These are phyloP conservation scores for Pogonus chalceus DNA, from an alignment of 1,140 invertebrate genomes.

Conservation along the genomic window DNA sequence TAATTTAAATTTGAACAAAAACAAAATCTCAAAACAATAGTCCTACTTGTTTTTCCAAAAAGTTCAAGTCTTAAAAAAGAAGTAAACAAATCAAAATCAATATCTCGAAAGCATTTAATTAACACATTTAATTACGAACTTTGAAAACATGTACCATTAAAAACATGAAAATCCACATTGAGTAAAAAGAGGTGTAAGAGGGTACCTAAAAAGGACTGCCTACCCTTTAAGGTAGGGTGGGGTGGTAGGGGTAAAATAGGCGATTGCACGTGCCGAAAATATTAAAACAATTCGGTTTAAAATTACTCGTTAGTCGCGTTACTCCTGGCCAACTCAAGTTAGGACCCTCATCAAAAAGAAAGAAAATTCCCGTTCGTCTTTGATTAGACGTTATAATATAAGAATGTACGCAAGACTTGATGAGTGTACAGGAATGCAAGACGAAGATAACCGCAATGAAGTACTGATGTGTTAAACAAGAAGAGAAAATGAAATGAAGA, in stretches of 20 bases:
- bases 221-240: neutral
- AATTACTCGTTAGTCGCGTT: neutral
- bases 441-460: constrained; percentile 5
- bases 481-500: constrained; percentile 23
- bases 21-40: too few relatives aligned
- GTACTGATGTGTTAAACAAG: constrained; percentile 11
- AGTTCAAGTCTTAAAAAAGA: too few relatives aligned
- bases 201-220: too few relatives aligned
- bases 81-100: neutral
- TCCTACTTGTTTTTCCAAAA: too few relatives aligned
- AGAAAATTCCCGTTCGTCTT: constrained; percentile 15
- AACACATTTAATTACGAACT: constrained; percentile 4
- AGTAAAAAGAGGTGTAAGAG: neutral
- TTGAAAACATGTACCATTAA: neutral
- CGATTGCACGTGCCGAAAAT: neutral
- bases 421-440: constrained; percentile 20
- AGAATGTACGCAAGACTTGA: constrained; percentile 24
- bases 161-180: neutral
- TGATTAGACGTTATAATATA: constrained; percentile 24
- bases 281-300: constrained; percentile 5
- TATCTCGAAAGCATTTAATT: neutral
- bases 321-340: too few relatives aligned
- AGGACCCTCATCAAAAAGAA: constrained; percentile 19
- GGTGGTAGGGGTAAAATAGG: neutral
- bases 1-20: too few relatives aligned